phyloP scores from a whole-genome alignment of 2,113 vertebrate species.

The Pyxicephalus adspersus region DNA sequence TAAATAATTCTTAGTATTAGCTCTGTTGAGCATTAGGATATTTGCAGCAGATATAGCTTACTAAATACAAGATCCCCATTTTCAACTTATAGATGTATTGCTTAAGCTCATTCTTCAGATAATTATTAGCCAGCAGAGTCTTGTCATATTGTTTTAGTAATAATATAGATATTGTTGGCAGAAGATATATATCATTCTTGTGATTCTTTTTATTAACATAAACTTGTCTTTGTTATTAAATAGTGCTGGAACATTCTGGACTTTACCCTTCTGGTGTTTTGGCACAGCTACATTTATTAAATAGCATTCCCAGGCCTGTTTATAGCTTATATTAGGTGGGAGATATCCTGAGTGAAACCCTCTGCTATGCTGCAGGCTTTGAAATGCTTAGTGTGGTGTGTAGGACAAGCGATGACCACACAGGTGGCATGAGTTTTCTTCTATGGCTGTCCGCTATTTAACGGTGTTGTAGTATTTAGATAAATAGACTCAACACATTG shows the following conservation, averaged over 20 bases:
- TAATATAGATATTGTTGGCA: slow-evolving; percentile 35
- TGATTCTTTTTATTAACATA: slow-evolving; percentile 12
- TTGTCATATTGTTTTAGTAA: slow-evolving; percentile 13
- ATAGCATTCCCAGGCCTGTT: slow-evolving; percentile 14
- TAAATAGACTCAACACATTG: no score
- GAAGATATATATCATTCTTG: background rate
- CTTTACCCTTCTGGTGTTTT: slow-evolving; percentile 31
- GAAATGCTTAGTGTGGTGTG: background rate
- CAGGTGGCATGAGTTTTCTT: background rate
- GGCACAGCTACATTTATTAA: slow-evolving; percentile 8
- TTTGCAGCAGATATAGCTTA: no score
- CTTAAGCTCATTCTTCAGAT: background rate
- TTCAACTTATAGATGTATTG: background rate
- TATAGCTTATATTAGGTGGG: slow-evolving; percentile 1
- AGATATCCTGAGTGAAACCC: background rate
- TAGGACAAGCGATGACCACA: background rate
- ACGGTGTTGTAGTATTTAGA: background rate
- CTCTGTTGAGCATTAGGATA: no score
- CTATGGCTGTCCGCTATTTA: background rate
- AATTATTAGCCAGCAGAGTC: slow-evolving; percentile 3
- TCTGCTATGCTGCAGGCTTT: background rate
- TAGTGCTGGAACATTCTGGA: slow-evolving; percentile 13
- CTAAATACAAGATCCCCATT: no score
- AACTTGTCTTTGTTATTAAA: slow-evolving; percentile 7
- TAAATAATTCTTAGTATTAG: no score